Base-by-base conservation (phyloP, 1,140 invertebrate species). In the Drosophila jambulina region DNA sequence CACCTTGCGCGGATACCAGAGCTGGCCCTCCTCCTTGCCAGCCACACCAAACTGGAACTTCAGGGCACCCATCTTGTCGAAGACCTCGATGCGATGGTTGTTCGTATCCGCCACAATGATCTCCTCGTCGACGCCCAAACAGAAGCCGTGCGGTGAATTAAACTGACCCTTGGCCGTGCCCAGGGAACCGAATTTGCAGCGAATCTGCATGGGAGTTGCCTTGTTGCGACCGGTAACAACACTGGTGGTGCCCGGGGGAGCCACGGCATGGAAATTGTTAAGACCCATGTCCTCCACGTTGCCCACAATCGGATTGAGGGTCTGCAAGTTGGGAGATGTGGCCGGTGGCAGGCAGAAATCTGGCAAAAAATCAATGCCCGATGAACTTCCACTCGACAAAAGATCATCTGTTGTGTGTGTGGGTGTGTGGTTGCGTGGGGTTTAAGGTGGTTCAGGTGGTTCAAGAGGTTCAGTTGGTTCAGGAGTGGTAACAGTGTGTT, bases 1-100 rank as follows among this genome's bases (percentile, higher is more conserved):
- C 21, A 99, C 97, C 94, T 99, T 99, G 36, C 98, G 95, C 4
- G 98, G 98, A 94, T 98, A 99, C 97, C 98, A 99, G 49, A 99
- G 93, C 87, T 99, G 98, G 2, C 98, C 98, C 91, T 99, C 98
- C 78, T 99, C 98, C 90, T 98, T 97, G 58, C 98, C 98, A 64
- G 97, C 95, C 25, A 96, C 95, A 38, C 98, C 98, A 93, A 98
- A 98, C 93, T 98, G 96, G 84, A 97, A 97, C 90, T 97, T 98
- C 83, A 97, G 97, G 42, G 95, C 95, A 12, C 98, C 98, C 85
- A 95, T 96, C 93, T 98, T 98, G 77, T 98, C 97, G 93, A 98
- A 98, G 68, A 98, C 97, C 93, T 98, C 97, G 88, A 99, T 98
- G 59, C 98, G 95, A 94, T 99, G 98, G 93, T 99, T 99, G 92